Base-by-base conservation (phyloP, 2,113 vertebrate species). In the Casuarius casuarius region DNA sequence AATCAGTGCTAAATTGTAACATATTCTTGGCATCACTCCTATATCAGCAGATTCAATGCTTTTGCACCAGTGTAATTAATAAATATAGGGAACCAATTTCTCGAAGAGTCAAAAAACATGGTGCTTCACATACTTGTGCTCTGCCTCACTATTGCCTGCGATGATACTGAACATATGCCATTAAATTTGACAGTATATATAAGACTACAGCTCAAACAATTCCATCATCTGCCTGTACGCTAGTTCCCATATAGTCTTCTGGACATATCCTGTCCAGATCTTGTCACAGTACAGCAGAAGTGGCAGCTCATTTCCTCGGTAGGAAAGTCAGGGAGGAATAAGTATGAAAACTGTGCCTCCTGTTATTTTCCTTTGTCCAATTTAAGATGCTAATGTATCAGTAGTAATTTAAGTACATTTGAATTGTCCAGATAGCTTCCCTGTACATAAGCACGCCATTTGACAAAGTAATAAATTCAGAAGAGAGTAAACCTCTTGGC, bases 271-370 rank as follows among this genome's bases (percentile, higher is more conserved):
- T 77, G 72, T 85, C 90, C 88, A 66, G 49, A 87, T 73, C 76
- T 77, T 92, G 95, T 89, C 93, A 89, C 73, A 63, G 86, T 38
- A 85, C 52, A 90, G 78, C 71, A 91, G 72, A 80, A 77, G 87
- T 91, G 93, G 84, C 92, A 96, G 84, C 76, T 92, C 84, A 94
- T 89, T 92, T 95, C 87, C 91, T 74, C 68, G 87, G 61, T 31
- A 74, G 63, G 20, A 82, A 58, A 49, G 70, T 5, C 87, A 59
- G 16, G 58, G 13, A 95, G 77, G 29, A 96, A 81, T 59, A 42
- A 81, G 86, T 40, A 83, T 22, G n/a, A 76, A 95, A 88, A 94
- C 33, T 31, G n/a, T 68, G 72, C 38, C 52, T 72, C 22, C 62
- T 67, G 28, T 58, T 87, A 71, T 49, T 84, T 80, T 89, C 68